A percentile compares a stretch with the other conserved stretches of the same genome.
Conservation (phyloP, 2,797 vertebrate species). For the Eulemur albifrons region DNA sequence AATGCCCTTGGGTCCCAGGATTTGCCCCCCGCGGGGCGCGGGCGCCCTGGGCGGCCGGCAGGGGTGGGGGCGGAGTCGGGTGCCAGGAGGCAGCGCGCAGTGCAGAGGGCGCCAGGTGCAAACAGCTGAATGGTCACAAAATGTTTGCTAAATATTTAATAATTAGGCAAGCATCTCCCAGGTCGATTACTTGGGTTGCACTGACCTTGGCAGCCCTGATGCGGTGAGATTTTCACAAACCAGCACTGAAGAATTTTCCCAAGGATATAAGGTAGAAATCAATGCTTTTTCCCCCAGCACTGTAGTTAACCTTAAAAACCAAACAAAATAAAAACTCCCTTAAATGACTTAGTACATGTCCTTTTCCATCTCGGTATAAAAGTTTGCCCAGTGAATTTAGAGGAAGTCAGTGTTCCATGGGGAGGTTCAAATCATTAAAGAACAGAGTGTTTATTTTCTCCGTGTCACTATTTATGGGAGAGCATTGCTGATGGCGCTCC, state of each 20-base stretch:
- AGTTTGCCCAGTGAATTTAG: neutral
- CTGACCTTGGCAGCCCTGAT: constrained; percentile 21
- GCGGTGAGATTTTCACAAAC: constrained; percentile 22
- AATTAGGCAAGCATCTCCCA: neutral
- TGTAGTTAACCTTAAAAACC: neutral
- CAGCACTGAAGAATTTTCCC: neutral
- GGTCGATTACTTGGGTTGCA: constrained; percentile 21
- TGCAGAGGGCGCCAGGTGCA: neutral
- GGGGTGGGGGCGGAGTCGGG: neutral
- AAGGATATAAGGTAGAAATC: neutral
- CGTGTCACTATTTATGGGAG: neutral
- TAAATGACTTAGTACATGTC: neutral
- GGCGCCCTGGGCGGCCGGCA: neutral
- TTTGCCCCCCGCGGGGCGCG: neutral
- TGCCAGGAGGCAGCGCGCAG: neutral
- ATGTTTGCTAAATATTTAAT: constrained; percentile 23
- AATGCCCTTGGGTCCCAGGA: neutral
- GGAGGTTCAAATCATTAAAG: neutral
- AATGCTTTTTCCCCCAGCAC: neutral
- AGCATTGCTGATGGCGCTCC: neutral
- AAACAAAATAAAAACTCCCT: neutral
- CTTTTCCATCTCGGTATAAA: neutral
- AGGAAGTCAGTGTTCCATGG: neutral
- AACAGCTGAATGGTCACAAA: neutral
- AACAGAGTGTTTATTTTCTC: neutral